Base-by-base conservation (phyloP, 2,113 vertebrate genomes). In the Silurus glanis region DNA sequence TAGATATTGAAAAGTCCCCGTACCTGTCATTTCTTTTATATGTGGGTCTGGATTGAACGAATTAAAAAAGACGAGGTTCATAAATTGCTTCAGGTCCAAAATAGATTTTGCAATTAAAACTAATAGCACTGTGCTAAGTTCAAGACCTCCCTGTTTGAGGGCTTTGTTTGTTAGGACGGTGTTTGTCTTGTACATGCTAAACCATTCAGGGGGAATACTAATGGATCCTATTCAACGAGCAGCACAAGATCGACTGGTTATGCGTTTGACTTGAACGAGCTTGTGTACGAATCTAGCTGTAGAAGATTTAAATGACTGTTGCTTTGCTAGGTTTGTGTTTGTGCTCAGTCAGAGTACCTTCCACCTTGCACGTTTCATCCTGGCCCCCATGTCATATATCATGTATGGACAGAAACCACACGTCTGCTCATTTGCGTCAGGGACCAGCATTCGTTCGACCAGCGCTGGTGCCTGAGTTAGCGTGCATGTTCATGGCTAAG, bases 371-470 rank as follows among this genome's bases (percentile, higher is more conserved):
- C 28, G 9, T 61, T 10, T 37, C 61, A 47, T 58, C 76, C 28
- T 58, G 17, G 37, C 13, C 58, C 45, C 56, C 78, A 61, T 14
- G 28, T 23, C 9, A 61, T 80, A 13, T 14, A 61, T 80, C 56
- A 47, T 45, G 8, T 47, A 80, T 61, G 56, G 47, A 23, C 78
- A 47, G 23, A 80, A 80, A 80, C 56, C 37, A 61, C 78, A 80
- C 23, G 78, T 80, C 78, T 47, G 56, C 47, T 61, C 58, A 6
- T 12, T 80, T 80, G 58, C 58, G 78, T 80, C 78, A 61, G 10
- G 45, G 13, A 47, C 37, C 56, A 21, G 59, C 78, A 16, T 14
- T 9, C 17, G 56, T 58, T 58, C 61, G 78, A 61, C 28, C 17
- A 21, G 53, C 56, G 9, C 56, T 47, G 56, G 78, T 23, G 9